phyloP scores from a whole-genome alignment of 1,140 invertebrate species.

The Bombus difficillimus region DNA sequence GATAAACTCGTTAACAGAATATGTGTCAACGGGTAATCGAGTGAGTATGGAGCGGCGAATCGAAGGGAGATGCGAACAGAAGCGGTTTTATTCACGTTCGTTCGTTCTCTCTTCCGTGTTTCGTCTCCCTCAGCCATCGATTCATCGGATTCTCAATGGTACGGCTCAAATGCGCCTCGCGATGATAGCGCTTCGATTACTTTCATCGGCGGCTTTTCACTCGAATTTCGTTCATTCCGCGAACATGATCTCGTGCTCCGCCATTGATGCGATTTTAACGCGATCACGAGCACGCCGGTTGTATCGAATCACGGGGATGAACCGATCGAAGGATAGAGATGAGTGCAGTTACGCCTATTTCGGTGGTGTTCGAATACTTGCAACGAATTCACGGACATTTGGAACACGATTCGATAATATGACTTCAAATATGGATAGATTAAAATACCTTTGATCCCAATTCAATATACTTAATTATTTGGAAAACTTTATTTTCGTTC shows the following conservation, averaged over 20 bases:
- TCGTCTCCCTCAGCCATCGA: neutral
- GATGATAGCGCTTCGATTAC: constrained; percentile 27
- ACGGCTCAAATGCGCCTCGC: neutral
- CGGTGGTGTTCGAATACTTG: neutral
- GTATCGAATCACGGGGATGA: neutral
- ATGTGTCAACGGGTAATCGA: constrained; percentile 13
- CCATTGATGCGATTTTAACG: constrained; percentile 8
- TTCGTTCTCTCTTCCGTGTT: neutral
- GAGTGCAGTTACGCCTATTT: neutral
- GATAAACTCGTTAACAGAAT: constrained; percentile 24
- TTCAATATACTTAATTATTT: too few relatives aligned
- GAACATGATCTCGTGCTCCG: neutral
- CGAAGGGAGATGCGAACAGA: neutral
- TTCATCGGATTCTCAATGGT: constrained; percentile 1
- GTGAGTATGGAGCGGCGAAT: neutral
- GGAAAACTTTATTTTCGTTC: too few relatives aligned
- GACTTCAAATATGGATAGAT: too few relatives aligned
- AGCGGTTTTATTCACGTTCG: neutral
- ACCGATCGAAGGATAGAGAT: neutral
- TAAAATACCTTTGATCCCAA: too few relatives aligned
- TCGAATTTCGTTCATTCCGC: constrained; percentile 6
- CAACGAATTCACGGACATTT: neutral
- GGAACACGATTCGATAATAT: neutral
- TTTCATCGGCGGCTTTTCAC: neutral
- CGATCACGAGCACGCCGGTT: constrained; percentile 5